Conservation (phyloP, 1,140 invertebrate genomes). For the Penaeus indicus region DNA sequence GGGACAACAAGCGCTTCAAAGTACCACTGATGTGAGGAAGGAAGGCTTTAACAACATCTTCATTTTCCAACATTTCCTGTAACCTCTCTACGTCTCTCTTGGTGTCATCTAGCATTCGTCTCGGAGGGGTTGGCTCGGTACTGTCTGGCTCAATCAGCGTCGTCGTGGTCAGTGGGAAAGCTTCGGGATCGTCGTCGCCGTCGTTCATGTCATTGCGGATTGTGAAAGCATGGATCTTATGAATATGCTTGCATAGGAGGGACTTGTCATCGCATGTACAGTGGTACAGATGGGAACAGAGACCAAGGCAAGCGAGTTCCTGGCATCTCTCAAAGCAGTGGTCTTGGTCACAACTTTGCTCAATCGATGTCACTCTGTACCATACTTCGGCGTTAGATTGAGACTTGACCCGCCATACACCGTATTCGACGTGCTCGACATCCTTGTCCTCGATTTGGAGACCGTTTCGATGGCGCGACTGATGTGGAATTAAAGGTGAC, state of each 20-base stretch:
- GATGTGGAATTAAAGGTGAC: too few relatives aligned
- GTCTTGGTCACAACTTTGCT: not conserved
- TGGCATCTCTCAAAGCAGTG: not conserved
- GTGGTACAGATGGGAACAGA: not conserved
- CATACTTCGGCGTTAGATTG: not conserved
- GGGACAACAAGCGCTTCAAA: too few relatives aligned
- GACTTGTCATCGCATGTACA: not conserved
- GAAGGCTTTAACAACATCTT: too few relatives aligned
- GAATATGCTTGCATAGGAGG: not conserved
- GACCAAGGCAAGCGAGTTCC: not conserved
- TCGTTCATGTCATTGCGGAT: too few relatives aligned
- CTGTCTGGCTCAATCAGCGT: too few relatives aligned
- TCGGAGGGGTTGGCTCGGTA: too few relatives aligned
- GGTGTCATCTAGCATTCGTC: too few relatives aligned
- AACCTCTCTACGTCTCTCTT: too few relatives aligned
- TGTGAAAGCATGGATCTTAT: not conserved
- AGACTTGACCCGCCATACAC: not conserved
- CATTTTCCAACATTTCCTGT: too few relatives aligned
- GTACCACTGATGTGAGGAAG: too few relatives aligned
- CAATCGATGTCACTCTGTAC: not conserved
- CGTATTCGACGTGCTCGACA: not conserved
- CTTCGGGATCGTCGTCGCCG: too few relatives aligned
- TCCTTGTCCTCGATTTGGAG: not conserved
- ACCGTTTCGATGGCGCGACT: not conserved
- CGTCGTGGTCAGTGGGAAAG: too few relatives aligned